phyloP scores from a whole-genome alignment of 2,797 vertebrate species.

The Sebastolobus alascanus region DNA sequence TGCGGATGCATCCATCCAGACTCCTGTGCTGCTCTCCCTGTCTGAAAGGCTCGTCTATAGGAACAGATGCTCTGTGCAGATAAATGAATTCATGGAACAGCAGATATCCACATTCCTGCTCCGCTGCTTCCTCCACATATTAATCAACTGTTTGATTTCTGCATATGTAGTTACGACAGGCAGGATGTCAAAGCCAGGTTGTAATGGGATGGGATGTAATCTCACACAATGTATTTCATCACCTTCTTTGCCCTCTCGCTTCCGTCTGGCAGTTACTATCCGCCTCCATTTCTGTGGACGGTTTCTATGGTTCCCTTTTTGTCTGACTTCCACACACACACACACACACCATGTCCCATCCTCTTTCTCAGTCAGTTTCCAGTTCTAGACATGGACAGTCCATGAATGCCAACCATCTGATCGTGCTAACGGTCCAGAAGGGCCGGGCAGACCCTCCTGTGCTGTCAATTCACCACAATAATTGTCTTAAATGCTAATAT shows the following conservation, averaged over 20 bases:
- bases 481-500: conserved; percentile 7
- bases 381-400: conserved; percentile 37
- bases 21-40: neutral
- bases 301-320: conserved; percentile 56
- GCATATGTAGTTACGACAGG: conserved; percentile 15
- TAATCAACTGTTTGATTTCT: conserved; percentile 29
- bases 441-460: conserved; percentile 54
- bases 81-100: conserved; percentile 17
- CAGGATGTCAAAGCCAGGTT: conserved; percentile 11
- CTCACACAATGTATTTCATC: conserved; percentile 16
- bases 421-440: conserved; percentile 74
- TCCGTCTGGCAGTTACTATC: conserved; percentile 9
- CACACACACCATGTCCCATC: conserved; percentile 24
- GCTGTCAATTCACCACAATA: conserved; percentile 41
- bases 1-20: conserved; percentile 12
- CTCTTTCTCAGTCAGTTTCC: conserved; percentile 40
- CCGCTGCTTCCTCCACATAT: conserved; percentile 9
- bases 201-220: conserved; percentile 16
- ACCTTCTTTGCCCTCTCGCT: neutral
- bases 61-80: conserved; percentile 20
- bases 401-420: conserved; percentile 81
- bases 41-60: neutral
- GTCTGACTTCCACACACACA: conserved; percentile 47
- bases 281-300: conserved; percentile 11
- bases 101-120: conserved; percentile 14